These are phyloP conservation scores for Colletes gigas DNA, from an alignment of 1,140 invertebrate species.

Conservation along the genomic window DNA sequence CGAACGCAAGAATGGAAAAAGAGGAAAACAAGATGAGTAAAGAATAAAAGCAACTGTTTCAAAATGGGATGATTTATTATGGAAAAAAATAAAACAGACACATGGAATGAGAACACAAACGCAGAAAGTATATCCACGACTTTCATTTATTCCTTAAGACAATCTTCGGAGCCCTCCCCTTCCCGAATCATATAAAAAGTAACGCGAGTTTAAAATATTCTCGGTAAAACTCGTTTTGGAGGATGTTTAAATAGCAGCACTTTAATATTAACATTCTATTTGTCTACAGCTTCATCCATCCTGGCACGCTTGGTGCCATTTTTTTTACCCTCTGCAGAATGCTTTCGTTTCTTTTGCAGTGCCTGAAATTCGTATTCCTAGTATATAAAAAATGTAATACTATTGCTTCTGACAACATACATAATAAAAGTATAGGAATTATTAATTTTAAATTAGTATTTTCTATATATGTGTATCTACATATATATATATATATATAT, in stretches of 20 bases:
- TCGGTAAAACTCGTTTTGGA: conserved; percentile 46
- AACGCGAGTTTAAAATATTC: conserved; percentile 45
- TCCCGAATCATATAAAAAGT: conserved; percentile 22
- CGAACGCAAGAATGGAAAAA: conserved; percentile 38
- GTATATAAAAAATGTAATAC: conserved; percentile 64
- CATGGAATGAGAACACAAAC: conserved; percentile 59
- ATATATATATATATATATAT: conserved; percentile 1
- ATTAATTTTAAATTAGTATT: background rate
- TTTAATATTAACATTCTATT: conserved; percentile 65
- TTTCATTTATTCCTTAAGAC: conserved; percentile 44
- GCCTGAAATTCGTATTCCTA: conserved; percentile 80
- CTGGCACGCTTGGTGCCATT: conserved; percentile 80
- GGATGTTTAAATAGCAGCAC: conserved; percentile 39
- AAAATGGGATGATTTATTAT: conserved; percentile 73
- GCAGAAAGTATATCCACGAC: conserved; percentile 47
- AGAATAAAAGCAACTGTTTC: conserved; percentile 69
- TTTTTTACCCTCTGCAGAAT: conserved; percentile 79
- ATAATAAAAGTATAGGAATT: conserved; percentile 45
- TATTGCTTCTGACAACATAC: conserved; percentile 48
- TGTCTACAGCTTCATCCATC: conserved; percentile 79
- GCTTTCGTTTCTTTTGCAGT: conserved; percentile 80
- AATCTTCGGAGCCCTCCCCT: conserved; percentile 33
- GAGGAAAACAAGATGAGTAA: conserved; percentile 60
- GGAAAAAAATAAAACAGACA: conserved; percentile 67
- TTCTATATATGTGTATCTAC: background rate